Conservation (phyloP, 2,113 vertebrate species). For the Empidonax alnorum region DNA sequence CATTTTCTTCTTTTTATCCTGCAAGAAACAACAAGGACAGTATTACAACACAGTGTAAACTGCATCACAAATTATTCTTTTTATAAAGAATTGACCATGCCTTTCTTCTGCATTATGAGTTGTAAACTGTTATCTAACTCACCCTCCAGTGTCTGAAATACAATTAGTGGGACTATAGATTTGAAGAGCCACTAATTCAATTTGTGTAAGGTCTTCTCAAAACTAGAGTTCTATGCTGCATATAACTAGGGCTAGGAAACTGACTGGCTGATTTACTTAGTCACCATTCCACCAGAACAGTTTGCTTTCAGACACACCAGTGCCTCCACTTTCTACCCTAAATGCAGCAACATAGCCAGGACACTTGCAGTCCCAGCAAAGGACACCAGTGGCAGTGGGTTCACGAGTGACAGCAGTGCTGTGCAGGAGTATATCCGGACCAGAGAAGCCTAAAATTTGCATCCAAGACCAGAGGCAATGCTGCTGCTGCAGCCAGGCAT, state of each 20-base stretch:
- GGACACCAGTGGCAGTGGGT: neutral
- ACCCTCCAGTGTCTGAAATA: neutral
- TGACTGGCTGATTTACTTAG: neutral
- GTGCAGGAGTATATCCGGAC: too few relatives aligned
- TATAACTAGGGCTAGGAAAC: neutral
- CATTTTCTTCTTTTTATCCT: conserved; percentile 54
- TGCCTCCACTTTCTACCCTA: neutral
- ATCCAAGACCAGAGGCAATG: neutral
- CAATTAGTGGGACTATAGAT: neutral
- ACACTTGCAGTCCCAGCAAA: neutral
- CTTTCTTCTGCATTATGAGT: neutral
- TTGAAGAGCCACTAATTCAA: neutral
- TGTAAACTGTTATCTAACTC: neutral
- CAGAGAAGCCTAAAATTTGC: neutral
- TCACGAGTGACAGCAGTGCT: neutral
- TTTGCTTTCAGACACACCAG: neutral
- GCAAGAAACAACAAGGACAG: neutral
- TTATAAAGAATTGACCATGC: neutral
- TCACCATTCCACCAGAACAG: neutral
- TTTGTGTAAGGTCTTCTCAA: neutral
- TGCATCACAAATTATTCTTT: neutral
- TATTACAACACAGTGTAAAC: neutral
- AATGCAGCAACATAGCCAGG: accelerated
- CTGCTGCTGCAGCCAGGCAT: neutral
- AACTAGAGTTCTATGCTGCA: neutral